These are phyloP conservation scores for Drosophila tristis DNA, from an alignment of 1,140 invertebrate species.

Conservation along the genomic window DNA sequence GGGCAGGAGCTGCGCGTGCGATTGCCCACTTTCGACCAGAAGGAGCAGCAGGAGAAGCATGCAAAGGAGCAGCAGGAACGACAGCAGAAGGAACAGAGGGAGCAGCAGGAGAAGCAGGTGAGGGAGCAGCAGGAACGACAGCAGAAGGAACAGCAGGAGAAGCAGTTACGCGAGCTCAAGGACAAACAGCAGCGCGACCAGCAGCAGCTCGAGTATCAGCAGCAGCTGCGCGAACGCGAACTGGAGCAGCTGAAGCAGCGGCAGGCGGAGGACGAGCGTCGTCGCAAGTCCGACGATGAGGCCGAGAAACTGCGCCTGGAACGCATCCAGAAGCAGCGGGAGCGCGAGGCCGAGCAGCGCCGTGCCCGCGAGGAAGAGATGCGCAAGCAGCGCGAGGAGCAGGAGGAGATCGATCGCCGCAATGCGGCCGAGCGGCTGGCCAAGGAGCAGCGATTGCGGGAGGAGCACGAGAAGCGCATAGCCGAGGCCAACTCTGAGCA, in stretches of 20 bases:
- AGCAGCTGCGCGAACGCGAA: conserved; percentile 37
- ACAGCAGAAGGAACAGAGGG: neutral
- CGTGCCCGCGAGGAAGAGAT: conserved; percentile 49
- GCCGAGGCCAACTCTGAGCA: conserved; percentile 63
- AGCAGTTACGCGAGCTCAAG: conserved; percentile 27
- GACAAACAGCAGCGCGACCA: conserved; percentile 34
- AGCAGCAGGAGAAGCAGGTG: conserved; percentile 4
- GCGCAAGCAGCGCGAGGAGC: conserved; percentile 51
- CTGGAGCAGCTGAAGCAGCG: conserved; percentile 51
- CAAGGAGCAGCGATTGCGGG: conserved; percentile 53
- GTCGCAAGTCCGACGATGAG: conserved; percentile 50
- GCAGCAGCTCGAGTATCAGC: conserved; percentile 35
- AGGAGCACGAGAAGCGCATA: conserved; percentile 63
- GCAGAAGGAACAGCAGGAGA: conserved; percentile 32
- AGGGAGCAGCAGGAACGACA: conserved; percentile 36
- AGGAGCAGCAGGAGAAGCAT: conserved; percentile 11
- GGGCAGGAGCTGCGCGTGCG: conserved; percentile 8
- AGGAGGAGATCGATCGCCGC: conserved; percentile 52
- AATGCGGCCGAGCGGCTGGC: conserved; percentile 53
- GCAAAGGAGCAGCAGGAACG: conserved; percentile 26
- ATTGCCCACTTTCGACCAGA: neutral
- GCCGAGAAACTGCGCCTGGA: conserved; percentile 47
- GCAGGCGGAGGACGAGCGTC: conserved; percentile 48
- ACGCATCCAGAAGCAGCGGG: conserved; percentile 52
- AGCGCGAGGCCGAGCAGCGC: conserved; percentile 58